phyloP scores from a whole-genome alignment of 2,797 vertebrate species.

The Notolepis coatsorum region DNA sequence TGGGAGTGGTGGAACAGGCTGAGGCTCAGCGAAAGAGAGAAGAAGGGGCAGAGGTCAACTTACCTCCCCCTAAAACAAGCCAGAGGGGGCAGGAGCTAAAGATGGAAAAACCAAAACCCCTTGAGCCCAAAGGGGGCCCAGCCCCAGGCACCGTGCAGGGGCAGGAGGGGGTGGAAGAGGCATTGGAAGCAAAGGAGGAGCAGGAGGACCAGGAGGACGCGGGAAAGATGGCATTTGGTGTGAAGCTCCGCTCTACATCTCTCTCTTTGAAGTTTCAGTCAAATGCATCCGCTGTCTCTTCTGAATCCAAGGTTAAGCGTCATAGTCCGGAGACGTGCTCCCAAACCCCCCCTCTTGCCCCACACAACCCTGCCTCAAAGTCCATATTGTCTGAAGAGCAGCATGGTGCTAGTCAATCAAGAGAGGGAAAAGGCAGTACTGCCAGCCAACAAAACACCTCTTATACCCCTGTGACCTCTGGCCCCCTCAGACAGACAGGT shows the following conservation, averaged over 20 bases:
- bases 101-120: slow-evolving; percentile 50
- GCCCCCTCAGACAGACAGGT: slow-evolving; percentile 59
- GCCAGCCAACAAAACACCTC: slow-evolving; percentile 56
- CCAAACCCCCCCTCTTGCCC: slow-evolving; percentile 1
- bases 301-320: slow-evolving; percentile 74
- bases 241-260: slow-evolving; percentile 91
- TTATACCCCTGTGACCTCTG: slow-evolving; percentile 29
- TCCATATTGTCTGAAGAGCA: slow-evolving; percentile 42
- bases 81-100: slow-evolving; percentile 48
- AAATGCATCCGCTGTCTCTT: slow-evolving; percentile 54
- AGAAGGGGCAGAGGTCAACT: slow-evolving; percentile 29
- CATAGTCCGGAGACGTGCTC: slow-evolving; percentile 73
- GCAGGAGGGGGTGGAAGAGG: slow-evolving; percentile 54
- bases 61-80: slow-evolving; percentile 21
- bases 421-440: slow-evolving; percentile 36
- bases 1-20: slow-evolving; percentile 61
- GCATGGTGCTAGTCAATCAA: slow-evolving; percentile 26
- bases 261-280: slow-evolving; percentile 78
- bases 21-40: slow-evolving; percentile 39
- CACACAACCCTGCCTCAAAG: slow-evolving; percentile 60
- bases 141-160: slow-evolving; percentile 23
- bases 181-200: slow-evolving; percentile 57
- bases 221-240: slow-evolving; percentile 83
- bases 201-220: slow-evolving; percentile 52
- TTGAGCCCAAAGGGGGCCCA: slow-evolving; percentile 40